Percentiles rank a stretch among this genome's conserved stretches.
phyloP scores from a whole-genome alignment of 1,140 invertebrate species.

The Drosophila bocki region DNA sequence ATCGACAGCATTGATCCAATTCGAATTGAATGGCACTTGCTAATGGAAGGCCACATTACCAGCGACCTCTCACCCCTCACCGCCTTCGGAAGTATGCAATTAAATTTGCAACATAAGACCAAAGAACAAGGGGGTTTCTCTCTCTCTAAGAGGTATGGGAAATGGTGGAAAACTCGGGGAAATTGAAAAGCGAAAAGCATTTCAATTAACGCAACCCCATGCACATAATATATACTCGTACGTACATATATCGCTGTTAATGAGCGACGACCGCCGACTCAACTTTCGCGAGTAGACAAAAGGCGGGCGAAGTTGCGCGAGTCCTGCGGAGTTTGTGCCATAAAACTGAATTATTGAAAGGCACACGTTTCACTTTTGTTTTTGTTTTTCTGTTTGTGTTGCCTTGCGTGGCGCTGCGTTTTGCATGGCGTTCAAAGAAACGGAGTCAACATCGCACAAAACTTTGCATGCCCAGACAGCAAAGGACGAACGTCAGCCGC shows the following conservation, averaged over 20 bases:
- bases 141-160: neutral
- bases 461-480: constrained; percentile 42
- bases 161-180: neutral
- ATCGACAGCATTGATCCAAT: constrained; percentile 17
- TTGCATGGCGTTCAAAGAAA: constrained; percentile 65
- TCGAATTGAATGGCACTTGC: constrained; percentile 18
- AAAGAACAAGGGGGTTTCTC: constrained; percentile 17
- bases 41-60: constrained; percentile 17
- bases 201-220: constrained; percentile 53
- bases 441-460: constrained; percentile 70
- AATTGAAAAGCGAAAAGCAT: constrained; percentile 64
- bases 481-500: constrained; percentile 31
- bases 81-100: constrained; percentile 27
- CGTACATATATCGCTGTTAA: constrained; percentile 44
- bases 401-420: constrained; percentile 36
- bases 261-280: constrained; percentile 49
- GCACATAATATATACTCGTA: neutral
- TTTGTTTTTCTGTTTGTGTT: constrained; percentile 61
- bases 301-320: constrained; percentile 30
- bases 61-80: neutral
- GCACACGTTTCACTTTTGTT: constrained; percentile 71
- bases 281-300: constrained; percentile 47
- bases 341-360: constrained; percentile 71
- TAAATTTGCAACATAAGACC: constrained; percentile 44
- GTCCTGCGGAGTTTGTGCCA: constrained; percentile 56